phyloP scores from a whole-genome alignment of 2,113 vertebrate genomes.

The Corydoras maculifer region DNA sequence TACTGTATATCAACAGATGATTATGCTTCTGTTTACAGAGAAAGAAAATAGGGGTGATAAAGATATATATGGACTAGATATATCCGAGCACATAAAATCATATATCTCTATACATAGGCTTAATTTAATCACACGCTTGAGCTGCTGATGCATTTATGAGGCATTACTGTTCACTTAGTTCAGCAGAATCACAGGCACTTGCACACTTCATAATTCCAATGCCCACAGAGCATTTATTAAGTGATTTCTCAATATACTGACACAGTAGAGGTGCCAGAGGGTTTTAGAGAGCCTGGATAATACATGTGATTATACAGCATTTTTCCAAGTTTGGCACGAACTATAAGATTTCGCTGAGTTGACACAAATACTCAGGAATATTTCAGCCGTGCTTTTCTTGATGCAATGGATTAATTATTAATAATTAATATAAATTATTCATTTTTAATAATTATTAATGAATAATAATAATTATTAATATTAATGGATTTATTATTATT shows the following conservation, averaged over 20 bases:
- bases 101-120: background rate
- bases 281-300: slow-evolving; percentile 6
- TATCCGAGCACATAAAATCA: background rate
- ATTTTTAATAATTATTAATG: too few relatives aligned
- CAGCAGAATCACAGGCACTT: slow-evolving; percentile 10
- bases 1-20: background rate
- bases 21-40: too few relatives aligned
- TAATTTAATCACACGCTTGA: background rate
- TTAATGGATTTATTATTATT: too few relatives aligned
- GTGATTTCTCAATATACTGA: slow-evolving; percentile 6
- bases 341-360: background rate
- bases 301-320: slow-evolving; percentile 14
- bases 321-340: slow-evolving; percentile 19
- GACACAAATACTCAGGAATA: background rate
- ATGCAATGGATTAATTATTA: too few relatives aligned
- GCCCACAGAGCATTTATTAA: background rate
- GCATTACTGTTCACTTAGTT: slow-evolving; percentile 9
- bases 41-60: too few relatives aligned
- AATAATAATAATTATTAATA: too few relatives aligned
- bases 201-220: background rate
- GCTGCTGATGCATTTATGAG: background rate
- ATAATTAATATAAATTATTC: too few relatives aligned
- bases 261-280: slow-evolving; percentile 3
- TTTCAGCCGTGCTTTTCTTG: too few relatives aligned
- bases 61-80: too few relatives aligned